phyloP scores from a whole-genome alignment of 1,140 invertebrate genomes.

The Brachionus rubens region DNA sequence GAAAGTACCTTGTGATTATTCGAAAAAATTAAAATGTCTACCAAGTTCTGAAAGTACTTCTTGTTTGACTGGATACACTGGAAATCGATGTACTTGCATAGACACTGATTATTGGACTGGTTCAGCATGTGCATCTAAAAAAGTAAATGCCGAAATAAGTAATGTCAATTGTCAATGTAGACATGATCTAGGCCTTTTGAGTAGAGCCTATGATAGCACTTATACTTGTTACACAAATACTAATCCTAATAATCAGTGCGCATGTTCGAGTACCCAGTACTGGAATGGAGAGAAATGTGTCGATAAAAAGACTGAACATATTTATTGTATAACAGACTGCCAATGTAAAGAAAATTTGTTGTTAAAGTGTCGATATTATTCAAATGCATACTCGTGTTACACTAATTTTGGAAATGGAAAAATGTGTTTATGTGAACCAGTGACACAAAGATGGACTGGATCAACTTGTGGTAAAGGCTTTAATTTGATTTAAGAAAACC shows the following conservation, averaged over 20 bases:
- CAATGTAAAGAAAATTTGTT: neutral
- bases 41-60: neutral
- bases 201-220: neutral
- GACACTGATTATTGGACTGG: neutral
- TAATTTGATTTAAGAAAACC: no score
- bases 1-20: constrained; percentile 8
- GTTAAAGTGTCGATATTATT: no score
- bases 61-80: neutral
- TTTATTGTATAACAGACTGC: neutral
- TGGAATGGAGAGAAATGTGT: no score
- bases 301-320: neutral
- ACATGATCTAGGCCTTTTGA: neutral
- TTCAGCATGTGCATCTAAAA: neutral
- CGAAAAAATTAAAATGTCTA: neutral
- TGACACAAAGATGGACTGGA: no score
- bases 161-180: neutral
- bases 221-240: neutral
- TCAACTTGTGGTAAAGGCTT: no score
- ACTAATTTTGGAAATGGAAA: no score
- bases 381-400: no score
- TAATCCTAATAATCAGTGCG: neutral
- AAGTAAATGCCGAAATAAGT: neutral
- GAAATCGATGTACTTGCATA: no score
- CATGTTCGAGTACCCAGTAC: neutral
- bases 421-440: no score